Evolutionary conservation across 2,888 invertebrate species (phyloP).

Genomic region (Stictocephala bisonia): DNA sequence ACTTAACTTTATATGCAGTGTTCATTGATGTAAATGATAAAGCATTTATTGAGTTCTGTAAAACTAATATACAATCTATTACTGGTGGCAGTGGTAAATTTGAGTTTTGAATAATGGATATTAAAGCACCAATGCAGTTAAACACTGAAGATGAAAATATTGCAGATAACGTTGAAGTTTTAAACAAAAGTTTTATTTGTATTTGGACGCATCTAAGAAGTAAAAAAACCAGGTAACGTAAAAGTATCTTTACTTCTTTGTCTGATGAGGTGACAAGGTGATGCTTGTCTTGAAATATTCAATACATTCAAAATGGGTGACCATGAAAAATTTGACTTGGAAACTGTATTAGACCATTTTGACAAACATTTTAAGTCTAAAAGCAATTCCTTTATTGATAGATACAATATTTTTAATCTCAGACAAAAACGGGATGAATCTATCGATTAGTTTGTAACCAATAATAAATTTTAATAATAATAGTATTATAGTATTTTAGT

Average conservation of each 20-base stretch:
- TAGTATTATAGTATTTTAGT: no score
- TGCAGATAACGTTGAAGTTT: background rate
- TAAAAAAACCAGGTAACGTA: background rate
- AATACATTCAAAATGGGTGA: background rate
- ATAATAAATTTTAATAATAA: no score
- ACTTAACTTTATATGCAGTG: no score
- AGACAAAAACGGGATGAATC: background rate
- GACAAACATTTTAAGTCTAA: background rate
- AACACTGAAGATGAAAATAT: background rate
- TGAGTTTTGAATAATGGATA: no score
- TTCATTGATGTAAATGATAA: no score
- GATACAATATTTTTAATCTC: background rate
- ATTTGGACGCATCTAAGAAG: background rate
- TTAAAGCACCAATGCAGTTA: no score
- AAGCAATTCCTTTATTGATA: background rate
- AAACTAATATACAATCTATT: no score
- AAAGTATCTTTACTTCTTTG: background rate
- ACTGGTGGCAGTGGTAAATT: conserved; percentile 1
- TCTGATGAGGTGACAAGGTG: background rate
- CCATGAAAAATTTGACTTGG: background rate
- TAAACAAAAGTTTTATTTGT: background rate
- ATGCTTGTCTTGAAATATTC: background rate
- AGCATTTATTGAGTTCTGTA: no score
- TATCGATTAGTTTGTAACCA: background rate
- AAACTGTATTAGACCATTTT: background rate